Evolutionary conservation across 1,140 invertebrate genomes (phyloP).

Genomic region (Ladona fulva): DNA sequence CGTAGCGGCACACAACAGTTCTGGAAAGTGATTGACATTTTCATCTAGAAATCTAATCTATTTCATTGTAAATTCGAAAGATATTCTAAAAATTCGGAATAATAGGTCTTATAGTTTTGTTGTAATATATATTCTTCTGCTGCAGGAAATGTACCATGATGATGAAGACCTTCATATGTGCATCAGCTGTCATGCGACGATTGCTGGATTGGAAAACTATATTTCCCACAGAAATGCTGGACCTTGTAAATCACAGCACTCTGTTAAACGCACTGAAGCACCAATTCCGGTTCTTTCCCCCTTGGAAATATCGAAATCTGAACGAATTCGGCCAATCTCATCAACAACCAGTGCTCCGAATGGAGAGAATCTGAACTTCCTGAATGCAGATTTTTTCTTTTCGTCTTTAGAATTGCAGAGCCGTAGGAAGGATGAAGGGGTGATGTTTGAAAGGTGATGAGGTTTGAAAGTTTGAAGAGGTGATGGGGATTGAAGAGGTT

Average conservation of each 20-base stretch:
- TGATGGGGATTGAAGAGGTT: background rate
- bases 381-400: background rate
- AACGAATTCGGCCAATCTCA: background rate
- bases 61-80: too few relatives aligned
- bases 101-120: too few relatives aligned
- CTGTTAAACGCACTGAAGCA: background rate
- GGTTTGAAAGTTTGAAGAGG: background rate
- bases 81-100: background rate
- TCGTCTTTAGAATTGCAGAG: background rate
- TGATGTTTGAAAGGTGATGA: too few relatives aligned
- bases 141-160: background rate
- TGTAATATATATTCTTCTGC: background rate
- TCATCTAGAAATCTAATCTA: too few relatives aligned
- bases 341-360: background rate
- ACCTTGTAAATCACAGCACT: background rate
- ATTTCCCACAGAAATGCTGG: background rate
- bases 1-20: too few relatives aligned
- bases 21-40: too few relatives aligned
- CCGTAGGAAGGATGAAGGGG: background rate
- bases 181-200: background rate
- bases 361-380: background rate
- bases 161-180: slow-evolving; percentile 1
- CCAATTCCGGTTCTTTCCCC: background rate
- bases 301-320: background rate
- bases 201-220: background rate